Evolutionary conservation across 2,797 vertebrate genomes (phyloP).

Genomic region (Podarcis lilfordi): DNA sequence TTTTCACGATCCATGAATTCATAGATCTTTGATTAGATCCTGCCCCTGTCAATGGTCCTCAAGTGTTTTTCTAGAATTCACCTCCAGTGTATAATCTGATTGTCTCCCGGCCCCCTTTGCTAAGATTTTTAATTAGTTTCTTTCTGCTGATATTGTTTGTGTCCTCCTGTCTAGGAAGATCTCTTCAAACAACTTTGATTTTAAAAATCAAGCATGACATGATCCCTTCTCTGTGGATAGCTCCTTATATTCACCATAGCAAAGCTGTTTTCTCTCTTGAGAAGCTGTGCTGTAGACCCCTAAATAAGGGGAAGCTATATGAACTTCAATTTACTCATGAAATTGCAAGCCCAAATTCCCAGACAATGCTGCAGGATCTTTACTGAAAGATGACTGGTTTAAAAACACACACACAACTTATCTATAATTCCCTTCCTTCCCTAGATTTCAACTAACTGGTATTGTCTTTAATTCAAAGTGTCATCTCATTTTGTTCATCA

Average conservation of each 20-base stretch:
- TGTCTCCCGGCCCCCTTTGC: not conserved
- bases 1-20: not conserved
- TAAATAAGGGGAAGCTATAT: constrained; percentile 18
- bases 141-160: constrained; percentile 4
- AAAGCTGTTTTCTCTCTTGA: constrained; percentile 10
- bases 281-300: not conserved
- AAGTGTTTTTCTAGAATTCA: constrained; percentile 17
- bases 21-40: not conserved
- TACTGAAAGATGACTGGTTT: not conserved
- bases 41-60: not conserved
- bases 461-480: constrained; percentile 28
- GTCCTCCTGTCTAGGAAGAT: not conserved
- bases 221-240: constrained; percentile 4
- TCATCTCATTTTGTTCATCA: constrained; percentile 40
- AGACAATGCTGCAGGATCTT: constrained; percentile 3
- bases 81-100: constrained; percentile 13
- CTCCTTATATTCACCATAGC: constrained; percentile 34
- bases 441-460: constrained; percentile 13
- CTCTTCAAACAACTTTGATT: constrained; percentile 34
- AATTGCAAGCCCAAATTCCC: constrained; percentile 29
- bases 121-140: constrained; percentile 11
- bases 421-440: constrained; percentile 1
- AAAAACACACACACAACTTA: not conserved
- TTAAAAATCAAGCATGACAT: constrained; percentile 28
- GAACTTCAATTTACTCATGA: constrained; percentile 30